Evolutionary conservation across 2,888 invertebrate genomes (phyloP), one percentile per base, ranked within the genome.

Genomic region (Lithophane leautieri): DNA sequence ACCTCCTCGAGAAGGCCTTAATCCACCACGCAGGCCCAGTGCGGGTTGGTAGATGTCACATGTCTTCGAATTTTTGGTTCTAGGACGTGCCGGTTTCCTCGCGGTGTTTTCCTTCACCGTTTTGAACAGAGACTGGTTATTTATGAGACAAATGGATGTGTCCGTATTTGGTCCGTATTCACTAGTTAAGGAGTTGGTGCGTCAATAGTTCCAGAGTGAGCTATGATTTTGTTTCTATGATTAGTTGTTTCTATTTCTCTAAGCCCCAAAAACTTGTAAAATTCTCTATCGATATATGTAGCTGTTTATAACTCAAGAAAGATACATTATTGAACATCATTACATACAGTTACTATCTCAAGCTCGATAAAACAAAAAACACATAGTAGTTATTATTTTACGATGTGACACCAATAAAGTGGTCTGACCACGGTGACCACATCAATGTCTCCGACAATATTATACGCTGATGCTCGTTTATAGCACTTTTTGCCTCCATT

Each of bases 401-500:
- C 70, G 75, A 75, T 75, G 71, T 74, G 67, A 62, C 75, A 82
- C 62, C 78, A 81, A 82, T 88, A 86, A 84, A 76, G 66, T 73
- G 68, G 74, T 40, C 60, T 66, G 78, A 76, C 76, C 77, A 79
- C 76, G 83, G 77, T 73, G 73, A 78, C 72, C 73, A 75, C 71
- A 84, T 86, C 77, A 80, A 86, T 84, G 82, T 86, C 86, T 67
- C 79, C 84, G 69, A 14, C 68, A 50, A 72, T 63, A 79, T 82
- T 84, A 82, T 77, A 82, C 77, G 79, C 67, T 63, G 75, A 81
- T 81, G 76, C n/a, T 62, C 63, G 65, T 86, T 88, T 86, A 88
- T 76, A 44, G 76, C 73, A 78, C 73, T 81, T 84, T 88, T 88
- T 86, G 74, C 78, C 28, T 78, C 76, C 85, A 80, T 84, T 88